Evolutionary conservation across 2,888 invertebrate species (phyloP).

Genomic region (Amitus sp.): DNA sequence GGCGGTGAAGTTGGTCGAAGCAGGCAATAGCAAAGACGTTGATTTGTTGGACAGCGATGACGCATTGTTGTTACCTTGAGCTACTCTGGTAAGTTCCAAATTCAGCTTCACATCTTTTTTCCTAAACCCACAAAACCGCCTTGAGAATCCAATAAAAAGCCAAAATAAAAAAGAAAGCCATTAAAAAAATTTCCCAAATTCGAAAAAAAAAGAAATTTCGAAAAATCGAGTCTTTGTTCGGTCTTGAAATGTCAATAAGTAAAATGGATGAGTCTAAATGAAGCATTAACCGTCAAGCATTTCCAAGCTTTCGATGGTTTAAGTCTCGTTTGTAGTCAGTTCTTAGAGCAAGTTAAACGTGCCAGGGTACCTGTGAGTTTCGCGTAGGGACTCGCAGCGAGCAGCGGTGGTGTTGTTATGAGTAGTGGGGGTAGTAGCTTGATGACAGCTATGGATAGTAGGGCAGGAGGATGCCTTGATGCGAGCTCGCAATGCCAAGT

Average conservation of each 20-base stretch:
- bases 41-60: constrained; percentile 55
- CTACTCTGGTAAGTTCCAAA: constrained; percentile 61
- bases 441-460: constrained; percentile 69
- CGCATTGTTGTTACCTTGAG: constrained; percentile 59
- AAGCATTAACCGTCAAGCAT: constrained; percentile 3
- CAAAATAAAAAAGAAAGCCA: background rate
- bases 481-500: constrained; percentile 87
- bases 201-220: background rate
- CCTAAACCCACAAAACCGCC: constrained; percentile 46
- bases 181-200: background rate
- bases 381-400: constrained; percentile 73
- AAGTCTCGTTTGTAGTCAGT: background rate
- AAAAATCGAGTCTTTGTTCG: background rate
- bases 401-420: constrained; percentile 65
- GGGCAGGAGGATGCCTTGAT: constrained; percentile 88
- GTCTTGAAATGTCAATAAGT: background rate
- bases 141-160: background rate
- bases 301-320: constrained; percentile 4
- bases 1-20: constrained; percentile 68
- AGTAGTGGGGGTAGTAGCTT: constrained; percentile 63
- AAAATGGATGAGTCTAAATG: background rate
- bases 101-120: constrained; percentile 62
- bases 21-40: constrained; percentile 49
- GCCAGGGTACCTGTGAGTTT: constrained; percentile 65
- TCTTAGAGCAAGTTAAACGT: constrained; percentile 34